These are phyloP conservation scores for Coilia nasus DNA, from an alignment of 2,797 vertebrate species.

Conservation along the genomic window DNA sequence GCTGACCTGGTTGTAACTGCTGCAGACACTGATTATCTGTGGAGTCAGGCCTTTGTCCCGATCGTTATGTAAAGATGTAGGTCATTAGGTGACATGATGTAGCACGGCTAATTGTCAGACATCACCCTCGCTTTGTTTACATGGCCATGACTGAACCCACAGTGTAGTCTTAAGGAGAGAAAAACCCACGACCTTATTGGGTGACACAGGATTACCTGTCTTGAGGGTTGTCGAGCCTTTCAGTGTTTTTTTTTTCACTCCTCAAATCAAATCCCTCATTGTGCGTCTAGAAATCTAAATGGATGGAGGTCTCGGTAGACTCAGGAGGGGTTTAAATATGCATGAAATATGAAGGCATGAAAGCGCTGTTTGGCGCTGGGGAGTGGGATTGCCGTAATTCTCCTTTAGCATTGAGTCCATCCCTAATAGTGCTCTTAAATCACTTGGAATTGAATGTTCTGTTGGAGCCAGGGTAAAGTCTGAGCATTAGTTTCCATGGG, in stretches of 20 bases:
- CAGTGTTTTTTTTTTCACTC: not conserved
- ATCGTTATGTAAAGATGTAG: constrained; percentile 40
- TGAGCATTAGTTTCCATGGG: constrained; percentile 5
- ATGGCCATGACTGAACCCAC: not conserved
- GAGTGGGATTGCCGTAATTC: not conserved
- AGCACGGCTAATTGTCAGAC: not conserved
- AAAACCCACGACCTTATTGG: not conserved
- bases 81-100: constrained; percentile 34
- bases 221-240: not conserved
- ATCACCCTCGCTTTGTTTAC: not conserved
- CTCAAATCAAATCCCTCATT: not conserved
- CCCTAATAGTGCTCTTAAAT: not conserved
- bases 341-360: not conserved
- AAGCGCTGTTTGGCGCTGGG: not conserved
- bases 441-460: constrained; percentile 1
- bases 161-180: not conserved
- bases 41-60: constrained; percentile 8
- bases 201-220: not conserved
- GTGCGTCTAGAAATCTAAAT: not conserved
- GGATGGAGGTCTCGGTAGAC: not conserved
- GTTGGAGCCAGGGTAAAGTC: not conserved
- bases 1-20: constrained; percentile 33
- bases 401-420: not conserved
- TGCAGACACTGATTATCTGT: not conserved
- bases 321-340: not conserved